Base-by-base conservation (phyloP, 2,113 vertebrate species). In the Tylochromis polylepis region DNA sequence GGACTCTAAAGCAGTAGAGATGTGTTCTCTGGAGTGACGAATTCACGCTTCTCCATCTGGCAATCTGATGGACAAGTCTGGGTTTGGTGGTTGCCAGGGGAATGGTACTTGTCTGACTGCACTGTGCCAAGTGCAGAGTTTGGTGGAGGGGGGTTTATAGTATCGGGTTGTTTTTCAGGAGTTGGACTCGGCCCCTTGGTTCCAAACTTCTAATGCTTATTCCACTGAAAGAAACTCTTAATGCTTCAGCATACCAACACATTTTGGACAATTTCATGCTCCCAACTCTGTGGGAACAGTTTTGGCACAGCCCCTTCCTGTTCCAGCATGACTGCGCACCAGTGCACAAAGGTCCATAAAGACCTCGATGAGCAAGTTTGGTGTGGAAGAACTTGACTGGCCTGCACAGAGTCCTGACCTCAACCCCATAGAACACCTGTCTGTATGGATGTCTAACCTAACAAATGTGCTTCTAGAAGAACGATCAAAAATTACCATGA, bases 181-280 rank as follows among this genome's bases (percentile, higher is more conserved):
- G 31, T 34, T 34, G 31, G 31, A 34, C 31, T 34, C 31, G 4
- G 31, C 31, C 31, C 31, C 6, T 5, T 34, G 31, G 31, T 34
- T 34, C 6, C 31, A 2, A 34, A 34, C 31, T 34, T 34, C 31
- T 34, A 34, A 34, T 34, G 31, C 31, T 34, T 34, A 6, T 34
- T 34, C 31, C 31, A 34, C 6, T 34, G 31, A 34, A 34, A 6
- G 38, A 38, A 65, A n/a, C 60, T 65, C 11, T 65, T 65, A 38
- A 65, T n/a, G 60, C 18, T 38, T 65, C 34, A 65, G 60, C 60
- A 65, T 65, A 38, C 18, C 60, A 65, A 65, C 60, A 65, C 11
- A 65, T 65, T 65, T 65, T 36, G 60, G 60, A 36, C 31, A 36
- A 0, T 36, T 65, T 65, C n/a, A 31, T 65, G 0, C 34, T 22